Evolutionary conservation across 1,140 invertebrate genomes (phyloP), one percentile per base, ranked within the genome.

Genomic region (Lordiphosa collinella): DNA sequence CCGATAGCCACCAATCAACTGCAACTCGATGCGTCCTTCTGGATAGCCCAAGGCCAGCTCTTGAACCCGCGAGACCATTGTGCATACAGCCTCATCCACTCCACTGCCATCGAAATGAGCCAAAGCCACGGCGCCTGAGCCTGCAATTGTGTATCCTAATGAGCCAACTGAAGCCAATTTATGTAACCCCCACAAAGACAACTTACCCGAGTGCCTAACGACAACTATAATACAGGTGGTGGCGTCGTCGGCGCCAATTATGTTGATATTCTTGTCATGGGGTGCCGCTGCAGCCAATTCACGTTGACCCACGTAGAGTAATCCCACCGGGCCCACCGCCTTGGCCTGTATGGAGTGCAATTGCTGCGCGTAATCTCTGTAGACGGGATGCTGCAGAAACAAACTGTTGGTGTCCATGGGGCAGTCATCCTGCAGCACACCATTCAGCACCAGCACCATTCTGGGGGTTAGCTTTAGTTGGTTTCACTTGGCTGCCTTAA

Each of bases 181-280:
- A 65, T 53, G 54, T 22, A 22, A 3, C 3, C 1, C 18, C 1
- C 18, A 2, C 18, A 4, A 2, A 0, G 14, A 6, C 18, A 22
- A 89, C 91, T 92, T 90, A 98, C 96, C 95, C 88, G 96, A 95
- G 92, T 98, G 96, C 88, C 96, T 92, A 25, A 98, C 92, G 48
- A 98, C 93, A 40, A 96, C 93, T 80, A 97, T 96, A 79, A 97
- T 94, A 90, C 96, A 98, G 49, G 96, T 98, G 63, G 97, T 98
- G 65, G 95, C 94, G 91, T 98, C 97, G 89, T 98, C 97, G 57
- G 96, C 95, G 51, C 97, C 97, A 52, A 98, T 91, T 64, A 98
- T 95, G 87, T 90, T 95, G 35, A 97, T 93, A 88, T 96, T 95
- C 91, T 96, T 97, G 90, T 98, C 97, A 86, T 96, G 94, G 14